A percentile compares a stretch with the other conserved stretches of the same genome.
Evolutionary conservation across 1,140 invertebrate genomes (phyloP).

Genomic region (Lepidurus packardi): DNA sequence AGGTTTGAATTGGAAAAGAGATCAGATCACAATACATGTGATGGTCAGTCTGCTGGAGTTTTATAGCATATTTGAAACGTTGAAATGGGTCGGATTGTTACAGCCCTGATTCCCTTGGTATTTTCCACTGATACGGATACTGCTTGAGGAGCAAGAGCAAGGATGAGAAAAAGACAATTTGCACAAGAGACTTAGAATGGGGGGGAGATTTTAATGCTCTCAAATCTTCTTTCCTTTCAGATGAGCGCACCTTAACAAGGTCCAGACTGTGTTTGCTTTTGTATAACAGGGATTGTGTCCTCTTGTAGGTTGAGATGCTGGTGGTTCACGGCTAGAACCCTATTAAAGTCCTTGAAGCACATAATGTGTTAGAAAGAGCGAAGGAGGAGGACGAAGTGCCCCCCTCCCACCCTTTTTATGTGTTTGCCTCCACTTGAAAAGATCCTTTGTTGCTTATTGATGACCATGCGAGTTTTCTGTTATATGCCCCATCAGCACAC

Average conservation of each 20-base stretch:
- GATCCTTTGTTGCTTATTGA: constrained; percentile 19
- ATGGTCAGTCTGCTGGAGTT: neutral
- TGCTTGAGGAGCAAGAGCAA: neutral
- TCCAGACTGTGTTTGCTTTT: constrained; percentile 12
- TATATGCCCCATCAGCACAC: constrained; percentile 12
- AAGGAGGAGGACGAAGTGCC: too few species aligned
- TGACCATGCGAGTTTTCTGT: constrained; percentile 13
- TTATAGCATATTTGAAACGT: neutral
- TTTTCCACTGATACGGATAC: neutral
- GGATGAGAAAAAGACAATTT: neutral
- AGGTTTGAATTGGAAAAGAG: neutral
- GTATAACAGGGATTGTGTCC: constrained; percentile 3
- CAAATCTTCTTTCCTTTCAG: constrained; percentile 19
- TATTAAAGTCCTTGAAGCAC: constrained; percentile 2
- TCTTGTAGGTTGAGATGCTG: neutral
- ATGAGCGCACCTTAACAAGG: constrained; percentile 8
- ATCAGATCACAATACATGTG: neutral
- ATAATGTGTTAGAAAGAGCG: too few species aligned
- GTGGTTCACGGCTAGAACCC: neutral
- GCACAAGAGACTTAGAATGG: neutral
- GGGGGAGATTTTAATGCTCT: neutral
- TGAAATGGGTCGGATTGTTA: neutral
- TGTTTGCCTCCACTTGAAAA: constrained; percentile 4
- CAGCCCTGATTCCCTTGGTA: neutral
- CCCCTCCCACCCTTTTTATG: neutral